Conservation (phyloP, 2,888 invertebrate genomes). For the Drosophila koepferae region DNA sequence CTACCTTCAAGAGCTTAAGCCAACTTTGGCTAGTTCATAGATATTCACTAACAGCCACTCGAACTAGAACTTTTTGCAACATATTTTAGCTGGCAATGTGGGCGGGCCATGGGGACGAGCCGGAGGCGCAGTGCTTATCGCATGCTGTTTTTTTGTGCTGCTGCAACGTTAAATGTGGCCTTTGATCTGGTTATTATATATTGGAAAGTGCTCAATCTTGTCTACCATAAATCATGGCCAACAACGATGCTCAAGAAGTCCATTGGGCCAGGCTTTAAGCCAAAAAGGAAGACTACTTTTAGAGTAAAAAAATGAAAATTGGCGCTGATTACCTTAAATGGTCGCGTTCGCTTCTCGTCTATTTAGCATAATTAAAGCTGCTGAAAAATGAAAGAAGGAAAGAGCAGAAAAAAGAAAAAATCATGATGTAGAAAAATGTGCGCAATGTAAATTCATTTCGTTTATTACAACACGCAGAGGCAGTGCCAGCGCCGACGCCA, state of each 20-base stretch:
- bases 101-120: conserved; percentile 16
- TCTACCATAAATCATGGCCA: conserved; percentile 50
- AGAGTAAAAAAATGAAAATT: background rate
- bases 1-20: conserved; percentile 29
- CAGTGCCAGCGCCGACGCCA: conserved; percentile 7
- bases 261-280: background rate
- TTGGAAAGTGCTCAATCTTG: conserved; percentile 57
- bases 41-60: conserved; percentile 60
- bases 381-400: background rate
- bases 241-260: conserved; percentile 16
- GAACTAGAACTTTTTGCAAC: conserved; percentile 55
- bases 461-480: conserved; percentile 61
- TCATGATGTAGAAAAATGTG: conserved; percentile 14
- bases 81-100: conserved; percentile 51
- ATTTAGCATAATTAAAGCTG: conserved; percentile 50
- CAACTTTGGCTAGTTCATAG: conserved; percentile 43
- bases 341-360: background rate
- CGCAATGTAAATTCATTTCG: conserved; percentile 73
- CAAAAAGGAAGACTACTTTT: background rate
- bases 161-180: conserved; percentile 31
- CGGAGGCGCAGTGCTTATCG: conserved; percentile 64
- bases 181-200: conserved; percentile 60
- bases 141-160: conserved; percentile 26
- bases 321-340: conserved; percentile 30
- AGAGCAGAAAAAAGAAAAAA: conserved; percentile 1